Evolutionary conservation across 2,797 vertebrate genomes (phyloP), one percentile per base, ranked within the genome.

Genomic region (Heterohyrax brucei): DNA sequence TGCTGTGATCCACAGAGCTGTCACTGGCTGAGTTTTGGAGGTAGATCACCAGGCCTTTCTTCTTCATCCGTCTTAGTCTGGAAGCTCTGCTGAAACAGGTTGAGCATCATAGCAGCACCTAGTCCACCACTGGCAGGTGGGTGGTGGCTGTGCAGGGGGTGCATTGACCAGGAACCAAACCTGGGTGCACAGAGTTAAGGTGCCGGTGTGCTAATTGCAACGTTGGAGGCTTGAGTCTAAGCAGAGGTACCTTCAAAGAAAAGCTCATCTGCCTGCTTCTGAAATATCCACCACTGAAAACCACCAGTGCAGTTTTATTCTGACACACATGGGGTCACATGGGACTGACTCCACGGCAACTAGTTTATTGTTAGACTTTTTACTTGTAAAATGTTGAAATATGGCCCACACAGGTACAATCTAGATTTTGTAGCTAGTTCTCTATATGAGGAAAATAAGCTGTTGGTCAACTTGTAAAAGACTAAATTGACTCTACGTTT

Each of bases 401-500:
- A 75, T 30, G 78, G 62, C 78, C 44, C 77, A 22, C 2, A 6
- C 22, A 77, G 48, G 6, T 28, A 70, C 5, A 72, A 12, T 87
- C 19, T 72, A 68, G 64, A 19, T 80, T 90, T 56, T 85, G 39
- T 61, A 30, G 6, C 21, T 68, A 73, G 24, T 44, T 84, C 2
- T 87, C 16, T 92, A 26, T 59, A 53, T 33, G 61, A 22, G 24
- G 10, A 16, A 87, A 88, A 85, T 1, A 56, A 80, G 61, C 68
- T 82, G 16, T 86, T 68, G 26, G 24, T 22, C 12, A 59, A 48
- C 44, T 94, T 95, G 82, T 91, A 68, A 94, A 93, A 39, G 26
- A 21, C 12, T 53, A 44, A 92, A 79, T 59, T 70, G 68, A n/a
- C 12, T 92, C 22, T 39, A 1, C 56, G 46, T 93, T 84, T 89